Evolutionary conservation across 2,888 invertebrate genomes (phyloP).

Genomic region (Criorhina ranunculi): DNA sequence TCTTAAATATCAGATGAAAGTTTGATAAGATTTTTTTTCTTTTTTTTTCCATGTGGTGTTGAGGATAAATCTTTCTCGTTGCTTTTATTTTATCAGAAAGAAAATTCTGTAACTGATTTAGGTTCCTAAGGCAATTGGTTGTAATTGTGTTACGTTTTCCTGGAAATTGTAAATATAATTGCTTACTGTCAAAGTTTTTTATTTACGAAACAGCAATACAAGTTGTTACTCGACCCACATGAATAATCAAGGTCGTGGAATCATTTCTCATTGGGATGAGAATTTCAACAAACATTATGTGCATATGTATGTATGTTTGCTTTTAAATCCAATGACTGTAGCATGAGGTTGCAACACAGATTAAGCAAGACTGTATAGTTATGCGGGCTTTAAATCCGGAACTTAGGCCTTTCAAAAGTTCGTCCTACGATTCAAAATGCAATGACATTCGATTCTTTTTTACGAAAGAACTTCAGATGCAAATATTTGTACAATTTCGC

Average conservation of each 20-base stretch:
- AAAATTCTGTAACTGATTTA: conserved; percentile 13
- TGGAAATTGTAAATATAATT: conserved; percentile 35
- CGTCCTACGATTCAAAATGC: too few species aligned
- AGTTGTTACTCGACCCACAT: conserved; percentile 3
- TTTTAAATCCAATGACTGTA: too few species aligned
- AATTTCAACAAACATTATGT: too few species aligned
- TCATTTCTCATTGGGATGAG: too few species aligned
- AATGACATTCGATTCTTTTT: too few species aligned
- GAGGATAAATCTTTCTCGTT: conserved; percentile 4
- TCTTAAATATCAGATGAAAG: conserved; percentile 34
- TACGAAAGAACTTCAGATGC: too few species aligned
- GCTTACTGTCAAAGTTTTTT: conserved; percentile 21
- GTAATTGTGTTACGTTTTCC: conserved; percentile 26
- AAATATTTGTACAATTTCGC: too few species aligned
- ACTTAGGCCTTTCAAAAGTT: too few species aligned
- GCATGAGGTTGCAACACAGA: too few species aligned
- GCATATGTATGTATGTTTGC: too few species aligned
- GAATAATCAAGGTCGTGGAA: conserved; percentile 1
- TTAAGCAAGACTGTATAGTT: too few species aligned
- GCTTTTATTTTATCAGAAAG: background rate
- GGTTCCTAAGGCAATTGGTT: conserved; percentile 22
- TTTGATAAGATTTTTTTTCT: conserved; percentile 9
- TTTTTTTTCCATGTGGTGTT: conserved; percentile 21
- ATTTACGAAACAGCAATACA: conserved; percentile 9
- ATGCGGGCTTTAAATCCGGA: too few species aligned